A percentile compares a stretch with the other conserved stretches of the same genome.
Evolutionary conservation across 2,113 vertebrate species (phyloP).

Genomic region (Actenoides lindsayi): DNA sequence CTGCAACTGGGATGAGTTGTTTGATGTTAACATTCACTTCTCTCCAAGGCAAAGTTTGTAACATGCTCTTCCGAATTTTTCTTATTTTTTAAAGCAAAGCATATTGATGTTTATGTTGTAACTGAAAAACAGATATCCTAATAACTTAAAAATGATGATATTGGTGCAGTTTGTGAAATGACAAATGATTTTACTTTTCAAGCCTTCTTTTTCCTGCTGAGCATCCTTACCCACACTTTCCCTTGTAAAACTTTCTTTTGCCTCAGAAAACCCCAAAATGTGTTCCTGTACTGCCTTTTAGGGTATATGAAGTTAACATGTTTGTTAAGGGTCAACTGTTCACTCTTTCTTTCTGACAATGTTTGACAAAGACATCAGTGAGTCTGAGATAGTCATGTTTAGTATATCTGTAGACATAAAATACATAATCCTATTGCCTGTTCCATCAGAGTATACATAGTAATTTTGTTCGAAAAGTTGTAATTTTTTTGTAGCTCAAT

Average conservation of each 20-base stretch:
- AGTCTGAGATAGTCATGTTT: background rate
- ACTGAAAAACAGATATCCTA: background rate
- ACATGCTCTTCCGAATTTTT: background rate
- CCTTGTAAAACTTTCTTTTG: background rate
- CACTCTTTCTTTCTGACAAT: background rate
- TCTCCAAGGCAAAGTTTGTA: background rate
- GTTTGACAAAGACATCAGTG: background rate
- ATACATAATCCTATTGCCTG: background rate
- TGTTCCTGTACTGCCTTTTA: background rate
- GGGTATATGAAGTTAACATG: background rate
- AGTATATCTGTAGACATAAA: background rate
- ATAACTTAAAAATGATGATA: background rate
- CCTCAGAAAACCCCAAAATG: background rate
- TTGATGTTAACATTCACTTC: background rate
- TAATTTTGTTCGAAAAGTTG: background rate
- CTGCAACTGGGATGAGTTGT: background rate
- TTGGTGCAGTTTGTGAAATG: background rate
- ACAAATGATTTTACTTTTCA: background rate
- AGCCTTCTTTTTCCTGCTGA: background rate
- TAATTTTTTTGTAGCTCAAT: background rate
- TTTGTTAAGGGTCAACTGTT: background rate
- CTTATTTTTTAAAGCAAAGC: background rate
- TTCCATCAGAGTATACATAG: background rate
- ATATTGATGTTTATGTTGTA: background rate
- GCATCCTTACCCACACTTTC: background rate